Evolutionary conservation across 2,797 vertebrate genomes (phyloP).

Genomic region (Enoplosus armatus): DNA sequence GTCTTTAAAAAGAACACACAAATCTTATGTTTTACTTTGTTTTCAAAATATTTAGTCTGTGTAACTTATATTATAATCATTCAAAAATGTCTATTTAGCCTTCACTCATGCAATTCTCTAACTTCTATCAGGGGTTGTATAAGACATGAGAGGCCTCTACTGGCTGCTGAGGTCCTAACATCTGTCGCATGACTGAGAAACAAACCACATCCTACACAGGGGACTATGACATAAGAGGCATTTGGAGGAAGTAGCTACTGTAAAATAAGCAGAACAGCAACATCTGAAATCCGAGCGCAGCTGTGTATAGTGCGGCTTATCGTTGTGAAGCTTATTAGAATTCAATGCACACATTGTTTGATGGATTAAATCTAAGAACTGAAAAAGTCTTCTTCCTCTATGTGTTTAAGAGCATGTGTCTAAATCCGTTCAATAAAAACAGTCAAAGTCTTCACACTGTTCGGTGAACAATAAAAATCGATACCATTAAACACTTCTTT

Average conservation of each 20-base stretch:
- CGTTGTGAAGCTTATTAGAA: conserved; percentile 66
- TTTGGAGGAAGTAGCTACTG: conserved; percentile 62
- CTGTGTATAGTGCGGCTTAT: conserved; percentile 42
- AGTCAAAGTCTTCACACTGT: conserved; percentile 86
- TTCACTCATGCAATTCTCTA: conserved; percentile 31
- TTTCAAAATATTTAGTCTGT: not conserved
- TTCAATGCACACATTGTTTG: conserved; percentile 72
- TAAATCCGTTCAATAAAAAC: conserved; percentile 85
- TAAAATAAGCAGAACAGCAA: conserved; percentile 61
- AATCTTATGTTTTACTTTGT: not conserved
- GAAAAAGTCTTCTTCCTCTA: conserved; percentile 72
- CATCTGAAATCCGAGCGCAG: conserved; percentile 52
- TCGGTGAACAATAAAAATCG: conserved; percentile 86
- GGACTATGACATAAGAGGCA: conserved; percentile 67
- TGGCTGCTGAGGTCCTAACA: conserved; percentile 86
- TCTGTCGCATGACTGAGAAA: conserved; percentile 69
- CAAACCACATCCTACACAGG: conserved; percentile 64
- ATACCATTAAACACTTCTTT: conserved; percentile 88
- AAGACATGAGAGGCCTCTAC: conserved; percentile 99
- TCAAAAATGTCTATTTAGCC: conserved; percentile 47
- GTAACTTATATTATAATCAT: not conserved
- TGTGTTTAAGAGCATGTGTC: conserved; percentile 81
- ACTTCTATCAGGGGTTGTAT: conserved; percentile 71
- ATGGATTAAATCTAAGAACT: conserved; percentile 74
- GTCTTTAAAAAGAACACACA: conserved; percentile 8